Conservation (phyloP, 1,140 invertebrate species). For the Diorhabda carinulata region DNA sequence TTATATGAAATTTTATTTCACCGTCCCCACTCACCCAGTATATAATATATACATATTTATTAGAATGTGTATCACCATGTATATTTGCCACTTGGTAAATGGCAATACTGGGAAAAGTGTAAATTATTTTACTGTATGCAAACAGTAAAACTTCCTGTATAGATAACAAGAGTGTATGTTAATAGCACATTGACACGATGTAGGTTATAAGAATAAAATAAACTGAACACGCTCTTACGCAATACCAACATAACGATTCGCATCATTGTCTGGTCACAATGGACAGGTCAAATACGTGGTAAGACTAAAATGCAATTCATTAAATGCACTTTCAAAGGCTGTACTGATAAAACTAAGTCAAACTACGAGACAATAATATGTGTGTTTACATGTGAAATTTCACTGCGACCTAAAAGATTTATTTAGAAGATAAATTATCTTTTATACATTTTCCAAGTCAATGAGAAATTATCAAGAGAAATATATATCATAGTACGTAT, state of each 20-base stretch:
- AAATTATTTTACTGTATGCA: constrained; percentile 2
- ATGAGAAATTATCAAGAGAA: too few relatives aligned
- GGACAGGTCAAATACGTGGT: constrained; percentile 29
- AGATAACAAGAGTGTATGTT: constrained; percentile 27
- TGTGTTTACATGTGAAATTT: too few relatives aligned
- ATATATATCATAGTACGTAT: too few relatives aligned
- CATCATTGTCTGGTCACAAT: constrained; percentile 28
- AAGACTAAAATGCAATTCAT: constrained; percentile 4
- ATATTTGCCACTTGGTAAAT: background rate
- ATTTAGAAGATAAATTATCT: too few relatives aligned
- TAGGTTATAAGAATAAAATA: constrained; percentile 31
- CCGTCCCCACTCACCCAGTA: too few relatives aligned
- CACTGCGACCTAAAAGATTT: too few relatives aligned
- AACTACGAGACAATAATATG: background rate
- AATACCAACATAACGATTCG: constrained; percentile 17
- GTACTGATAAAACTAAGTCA: background rate
- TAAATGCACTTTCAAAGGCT: constrained; percentile 2
- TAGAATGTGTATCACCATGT: too few relatives aligned
- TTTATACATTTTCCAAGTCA: too few relatives aligned
- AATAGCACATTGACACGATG: constrained; percentile 32
- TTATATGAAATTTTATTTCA: too few relatives aligned
- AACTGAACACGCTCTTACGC: constrained; percentile 21
- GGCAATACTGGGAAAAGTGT: background rate
- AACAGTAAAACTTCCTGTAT: constrained; percentile 20
- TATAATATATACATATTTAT: too few relatives aligned